These are phyloP conservation scores for Puffinus mauretanicus DNA, from an alignment of 2,113 vertebrate species.

Conservation along the genomic window DNA sequence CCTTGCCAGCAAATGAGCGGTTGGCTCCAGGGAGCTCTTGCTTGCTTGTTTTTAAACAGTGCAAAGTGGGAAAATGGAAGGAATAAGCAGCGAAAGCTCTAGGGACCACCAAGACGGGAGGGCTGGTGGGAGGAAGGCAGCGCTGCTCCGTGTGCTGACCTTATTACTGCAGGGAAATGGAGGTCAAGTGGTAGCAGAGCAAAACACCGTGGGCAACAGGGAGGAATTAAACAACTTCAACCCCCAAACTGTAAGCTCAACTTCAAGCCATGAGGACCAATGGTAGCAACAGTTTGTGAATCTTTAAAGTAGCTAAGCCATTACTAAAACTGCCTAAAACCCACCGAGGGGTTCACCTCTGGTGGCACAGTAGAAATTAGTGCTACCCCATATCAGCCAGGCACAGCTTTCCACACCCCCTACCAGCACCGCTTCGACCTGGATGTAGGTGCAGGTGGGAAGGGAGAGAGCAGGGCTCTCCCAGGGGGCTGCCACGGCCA, in stretches of 20 bases:
- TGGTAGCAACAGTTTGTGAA: not conserved
- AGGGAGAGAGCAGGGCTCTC: not conserved
- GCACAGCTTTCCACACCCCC: not conserved
- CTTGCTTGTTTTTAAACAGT: constrained; percentile 66
- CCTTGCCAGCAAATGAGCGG: constrained; percentile 44
- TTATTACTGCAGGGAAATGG: not conserved
- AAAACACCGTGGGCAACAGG: not conserved
- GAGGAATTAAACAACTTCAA: not conserved
- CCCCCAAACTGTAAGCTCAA: not conserved
- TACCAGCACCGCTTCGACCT: rapidly evolving
- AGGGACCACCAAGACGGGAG: not conserved
- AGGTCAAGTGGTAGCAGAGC: constrained; percentile 5
- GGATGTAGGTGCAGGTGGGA: rapidly evolving
- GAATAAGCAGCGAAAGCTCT: constrained; percentile 19
- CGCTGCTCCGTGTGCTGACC: not conserved
- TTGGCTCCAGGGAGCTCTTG: constrained; percentile 58
- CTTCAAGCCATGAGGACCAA: not conserved
- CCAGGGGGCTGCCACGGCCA: not conserved
- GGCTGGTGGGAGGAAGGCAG: not conserved
- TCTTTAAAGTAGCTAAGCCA: not conserved
- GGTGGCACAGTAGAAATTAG: not conserved
- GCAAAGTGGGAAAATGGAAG: constrained; percentile 51
- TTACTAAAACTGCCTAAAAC: not conserved
- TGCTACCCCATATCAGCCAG: not conserved
- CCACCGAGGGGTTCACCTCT: not conserved